Conservation (phyloP, 2,888 invertebrate genomes). For the Entomobrya proxima region DNA sequence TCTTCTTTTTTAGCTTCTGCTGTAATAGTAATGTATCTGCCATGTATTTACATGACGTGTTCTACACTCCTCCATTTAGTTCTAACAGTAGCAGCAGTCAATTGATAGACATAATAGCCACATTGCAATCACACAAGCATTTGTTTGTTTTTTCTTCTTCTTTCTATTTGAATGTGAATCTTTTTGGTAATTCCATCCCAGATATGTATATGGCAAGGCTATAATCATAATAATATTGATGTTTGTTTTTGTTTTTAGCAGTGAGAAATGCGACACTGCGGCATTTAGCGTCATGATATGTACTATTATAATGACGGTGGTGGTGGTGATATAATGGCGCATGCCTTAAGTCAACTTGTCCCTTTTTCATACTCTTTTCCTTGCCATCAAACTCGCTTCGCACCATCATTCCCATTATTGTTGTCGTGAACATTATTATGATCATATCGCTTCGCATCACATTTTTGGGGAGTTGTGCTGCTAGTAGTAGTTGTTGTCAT, state of each 20-base stretch:
- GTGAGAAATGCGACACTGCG: neutral
- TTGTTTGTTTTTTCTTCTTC: neutral
- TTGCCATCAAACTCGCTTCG: conserved; percentile 28
- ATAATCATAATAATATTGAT: conserved; percentile 2
- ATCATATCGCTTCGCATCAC: conserved; percentile 13
- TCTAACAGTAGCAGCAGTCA: conserved; percentile 48
- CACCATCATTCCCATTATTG: conserved; percentile 17
- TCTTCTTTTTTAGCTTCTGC: conserved; percentile 50
- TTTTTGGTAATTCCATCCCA: neutral
- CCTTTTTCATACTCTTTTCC: conserved; percentile 44
- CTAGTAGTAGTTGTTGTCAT: neutral
- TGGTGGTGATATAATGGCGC: conserved; percentile 20
- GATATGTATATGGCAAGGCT: conserved; percentile 54
- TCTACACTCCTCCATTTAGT: conserved; percentile 58
- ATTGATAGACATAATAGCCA: conserved; percentile 57
- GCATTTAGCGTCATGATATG: neutral
- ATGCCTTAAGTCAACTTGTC: conserved; percentile 66
- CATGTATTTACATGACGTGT: conserved; percentile 53
- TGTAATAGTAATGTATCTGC: conserved; percentile 38
- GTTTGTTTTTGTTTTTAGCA: conserved; percentile 6
- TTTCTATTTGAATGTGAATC: neutral
- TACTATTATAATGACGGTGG: neutral
- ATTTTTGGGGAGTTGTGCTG: conserved; percentile 1
- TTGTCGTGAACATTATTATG: conserved; percentile 37
- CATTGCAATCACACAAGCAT: neutral